Base-by-base conservation (phyloP, 2,888 invertebrate genomes). In the Cistogaster globosa region DNA sequence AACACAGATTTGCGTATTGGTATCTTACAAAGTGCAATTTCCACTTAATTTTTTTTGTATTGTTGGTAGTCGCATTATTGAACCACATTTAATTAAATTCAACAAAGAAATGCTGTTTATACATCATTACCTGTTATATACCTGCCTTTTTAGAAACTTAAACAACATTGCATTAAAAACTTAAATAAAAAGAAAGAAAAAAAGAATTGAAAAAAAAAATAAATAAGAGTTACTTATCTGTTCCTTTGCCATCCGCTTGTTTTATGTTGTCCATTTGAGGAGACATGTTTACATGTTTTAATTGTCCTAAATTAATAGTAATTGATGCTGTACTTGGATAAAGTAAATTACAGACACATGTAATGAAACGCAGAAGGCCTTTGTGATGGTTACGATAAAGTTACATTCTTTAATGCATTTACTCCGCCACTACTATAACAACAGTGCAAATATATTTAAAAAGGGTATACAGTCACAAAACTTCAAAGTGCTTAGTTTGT, bases 291-390 rank as follows among this genome's bases (percentile, higher is more conserved):
- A 26, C 51, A 67, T 67, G 67, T 60, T 80, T 74, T 80, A 74
- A 80, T 74, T 80, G 80, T 60, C 80, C 74, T 80, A 67, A 80
- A 80, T 80, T 53, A 80, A 80, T 72, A 71, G 53, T 74, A 74
- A 80, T 74, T 74, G 80, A 60, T 80, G 65, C 67, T 68, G 60
- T 53, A 80, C 58, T 74, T 60, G 60, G 80, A 74, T 67, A 60
- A 74, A 80, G 72, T 80, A 58, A 74, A 74, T 80, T 72, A 67
- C 67, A 80, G 72, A 74, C 53, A 58, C 80, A 51, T 58, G 58
- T 72, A 67, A 80, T 74, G 65, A 51, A 74, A 60, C 60, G 65
- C 18, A 57, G 38, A 71, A 65, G 22, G 65, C 72, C 74, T 53
- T 74, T 80, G 60, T 48, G 42, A 51, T 74, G 58, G 67, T 68